These are phyloP conservation scores for Ennomos quercinarius DNA, from an alignment of 2,888 invertebrate species.

Conservation along the genomic window DNA sequence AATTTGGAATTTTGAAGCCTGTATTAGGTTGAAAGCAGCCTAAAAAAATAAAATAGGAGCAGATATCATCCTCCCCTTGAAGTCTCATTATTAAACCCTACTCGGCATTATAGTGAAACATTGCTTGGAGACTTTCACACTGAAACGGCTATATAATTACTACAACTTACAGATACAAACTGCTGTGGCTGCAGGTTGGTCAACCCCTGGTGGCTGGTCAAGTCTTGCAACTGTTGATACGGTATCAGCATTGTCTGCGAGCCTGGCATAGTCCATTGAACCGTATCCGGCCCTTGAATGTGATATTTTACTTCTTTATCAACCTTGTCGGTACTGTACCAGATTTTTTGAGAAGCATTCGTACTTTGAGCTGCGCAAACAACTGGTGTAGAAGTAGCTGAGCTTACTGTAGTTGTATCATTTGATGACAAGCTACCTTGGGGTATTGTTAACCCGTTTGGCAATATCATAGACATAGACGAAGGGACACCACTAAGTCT, in stretches of 20 bases:
- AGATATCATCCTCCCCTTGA: too few relatives aligned
- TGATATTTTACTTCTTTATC: slow-evolving; percentile 80
- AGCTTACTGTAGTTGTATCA: slow-evolving; percentile 77
- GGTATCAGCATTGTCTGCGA: slow-evolving; percentile 81
- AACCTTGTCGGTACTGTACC: slow-evolving; percentile 77
- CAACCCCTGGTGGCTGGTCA: slow-evolving; percentile 68
- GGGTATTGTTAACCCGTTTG: slow-evolving; percentile 72
- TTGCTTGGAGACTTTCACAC: too few relatives aligned
- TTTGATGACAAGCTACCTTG: slow-evolving; percentile 71
- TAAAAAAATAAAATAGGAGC: too few relatives aligned
- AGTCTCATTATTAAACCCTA: too few relatives aligned
- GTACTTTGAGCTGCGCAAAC: slow-evolving; percentile 79
- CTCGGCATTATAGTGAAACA: too few relatives aligned
- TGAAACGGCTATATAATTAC: neutral
- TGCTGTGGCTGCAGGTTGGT: slow-evolving; percentile 75
- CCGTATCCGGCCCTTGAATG: slow-evolving; percentile 74
- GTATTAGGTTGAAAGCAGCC: too few relatives aligned
- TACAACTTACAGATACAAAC: slow-evolving; percentile 76
- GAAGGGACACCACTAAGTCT: slow-evolving; percentile 76
- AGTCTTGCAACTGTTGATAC: slow-evolving; percentile 77
- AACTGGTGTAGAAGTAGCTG: slow-evolving; percentile 74
- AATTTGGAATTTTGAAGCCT: too few relatives aligned
- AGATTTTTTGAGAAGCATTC: slow-evolving; percentile 74
- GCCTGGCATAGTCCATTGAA: slow-evolving; percentile 79
- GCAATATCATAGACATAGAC: slow-evolving; percentile 81